These are phyloP conservation scores for Pelosia muscerda DNA, from an alignment of 2,888 invertebrate genomes.

Conservation along the genomic window DNA sequence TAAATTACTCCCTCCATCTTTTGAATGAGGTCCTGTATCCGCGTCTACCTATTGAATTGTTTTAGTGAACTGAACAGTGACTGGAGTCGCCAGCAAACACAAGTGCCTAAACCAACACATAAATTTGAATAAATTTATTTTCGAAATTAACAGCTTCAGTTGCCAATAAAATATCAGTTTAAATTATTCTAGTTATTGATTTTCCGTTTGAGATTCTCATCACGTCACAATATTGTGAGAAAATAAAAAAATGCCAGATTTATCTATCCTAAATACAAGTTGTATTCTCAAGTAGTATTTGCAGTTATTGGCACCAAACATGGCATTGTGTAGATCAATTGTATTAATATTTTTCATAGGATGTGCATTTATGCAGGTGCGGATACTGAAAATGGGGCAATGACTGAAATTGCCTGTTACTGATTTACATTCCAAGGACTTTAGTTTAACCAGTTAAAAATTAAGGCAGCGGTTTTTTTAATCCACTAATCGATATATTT, in stretches of 20 bases:
- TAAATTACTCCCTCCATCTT: neutral
- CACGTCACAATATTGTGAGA: no score
- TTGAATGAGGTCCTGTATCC: neutral
- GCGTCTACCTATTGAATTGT: neutral
- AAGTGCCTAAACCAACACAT: slow-evolving; percentile 1
- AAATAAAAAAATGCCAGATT: neutral
- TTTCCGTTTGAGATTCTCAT: no score
- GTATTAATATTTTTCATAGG: neutral
- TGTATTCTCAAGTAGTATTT: neutral
- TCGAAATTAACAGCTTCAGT: neutral
- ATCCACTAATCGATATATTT: no score
- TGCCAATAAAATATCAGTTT: neutral
- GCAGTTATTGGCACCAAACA: neutral
- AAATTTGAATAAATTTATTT: neutral
- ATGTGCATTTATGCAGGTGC: neutral
- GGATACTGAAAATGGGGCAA: neutral
- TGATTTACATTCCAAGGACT: neutral
- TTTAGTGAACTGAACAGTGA: slow-evolving; percentile 1
- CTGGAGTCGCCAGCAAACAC: slow-evolving; percentile 2
- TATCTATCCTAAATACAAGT: neutral
- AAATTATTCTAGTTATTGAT: no score
- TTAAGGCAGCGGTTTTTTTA: no score
- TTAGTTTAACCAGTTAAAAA: neutral
- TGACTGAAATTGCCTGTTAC: neutral
- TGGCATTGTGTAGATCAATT: neutral